phyloP scores from a whole-genome alignment of 2,888 invertebrate species.

The Clostera curtula region DNA sequence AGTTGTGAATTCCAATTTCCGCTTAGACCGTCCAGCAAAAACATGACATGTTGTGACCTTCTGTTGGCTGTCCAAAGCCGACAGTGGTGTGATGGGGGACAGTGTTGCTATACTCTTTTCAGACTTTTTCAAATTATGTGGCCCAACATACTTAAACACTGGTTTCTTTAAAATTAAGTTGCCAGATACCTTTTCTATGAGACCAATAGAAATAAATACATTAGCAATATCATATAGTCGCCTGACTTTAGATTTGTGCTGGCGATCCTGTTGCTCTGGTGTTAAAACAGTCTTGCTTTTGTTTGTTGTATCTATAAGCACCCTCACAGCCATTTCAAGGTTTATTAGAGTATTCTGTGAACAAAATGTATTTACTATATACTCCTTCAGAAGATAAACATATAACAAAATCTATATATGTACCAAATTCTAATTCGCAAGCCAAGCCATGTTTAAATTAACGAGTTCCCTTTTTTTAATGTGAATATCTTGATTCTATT shows the following conservation, averaged over 20 bases:
- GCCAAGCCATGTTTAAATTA: no score
- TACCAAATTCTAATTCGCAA: constrained; percentile 4
- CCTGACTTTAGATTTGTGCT: constrained; percentile 80
- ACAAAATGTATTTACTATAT: constrained; percentile 11
- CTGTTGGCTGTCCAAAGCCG: constrained; percentile 39
- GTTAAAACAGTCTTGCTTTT: constrained; percentile 69
- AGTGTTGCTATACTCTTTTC: constrained; percentile 42
- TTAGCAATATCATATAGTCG: constrained; percentile 87
- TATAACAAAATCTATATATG: constrained; percentile 36
- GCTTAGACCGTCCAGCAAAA: constrained; percentile 56
- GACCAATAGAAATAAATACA: constrained; percentile 82
- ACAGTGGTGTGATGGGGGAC: constrained; percentile 57
- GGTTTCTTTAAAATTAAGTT: constrained; percentile 78
- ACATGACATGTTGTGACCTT: constrained; percentile 44
- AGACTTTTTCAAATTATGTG: constrained; percentile 52
- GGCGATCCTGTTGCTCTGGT: constrained; percentile 66
- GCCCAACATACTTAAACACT: constrained; percentile 79
- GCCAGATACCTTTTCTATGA: constrained; percentile 80
- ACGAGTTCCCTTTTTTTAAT: no score
- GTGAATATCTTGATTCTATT: no score
- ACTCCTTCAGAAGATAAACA: constrained; percentile 49
- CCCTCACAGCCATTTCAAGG: constrained; percentile 79
- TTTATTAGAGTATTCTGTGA: constrained; percentile 78
- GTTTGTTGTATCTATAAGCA: constrained; percentile 70
- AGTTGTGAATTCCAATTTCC: constrained; percentile 65